Evolutionary conservation across 2,888 invertebrate species (phyloP).

Genomic region (Dexiosoma caninum): DNA sequence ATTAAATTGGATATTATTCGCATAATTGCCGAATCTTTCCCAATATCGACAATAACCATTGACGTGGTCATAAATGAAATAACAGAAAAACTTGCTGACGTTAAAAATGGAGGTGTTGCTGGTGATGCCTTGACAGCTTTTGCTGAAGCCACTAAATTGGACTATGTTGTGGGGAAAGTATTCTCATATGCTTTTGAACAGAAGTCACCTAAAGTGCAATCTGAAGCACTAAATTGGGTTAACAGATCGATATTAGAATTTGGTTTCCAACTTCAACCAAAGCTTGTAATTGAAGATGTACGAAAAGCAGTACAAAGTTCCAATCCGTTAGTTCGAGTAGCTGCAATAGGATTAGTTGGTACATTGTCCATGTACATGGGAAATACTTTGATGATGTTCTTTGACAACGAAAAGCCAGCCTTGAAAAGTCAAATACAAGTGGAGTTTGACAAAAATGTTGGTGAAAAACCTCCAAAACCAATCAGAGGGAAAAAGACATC

Average conservation of each 20-base stretch:
- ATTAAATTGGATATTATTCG: conserved; percentile 88
- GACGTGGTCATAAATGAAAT: conserved; percentile 88
- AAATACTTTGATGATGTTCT: conserved; percentile 84
- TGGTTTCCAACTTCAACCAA: conserved; percentile 88
- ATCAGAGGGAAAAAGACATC: conserved; percentile 80
- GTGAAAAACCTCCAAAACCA: conserved; percentile 87
- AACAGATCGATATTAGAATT: conserved; percentile 89
- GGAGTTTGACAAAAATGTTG: conserved; percentile 89
- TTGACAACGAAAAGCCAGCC: conserved; percentile 92
- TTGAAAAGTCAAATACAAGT: conserved; percentile 89
- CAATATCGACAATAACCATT: conserved; percentile 85
- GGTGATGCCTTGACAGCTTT: conserved; percentile 83
- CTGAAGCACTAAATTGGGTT: conserved; percentile 90
- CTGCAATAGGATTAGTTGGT: conserved; percentile 83
- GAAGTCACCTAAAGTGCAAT: conserved; percentile 94
- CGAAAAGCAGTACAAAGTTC: conserved; percentile 91
- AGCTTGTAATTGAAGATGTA: conserved; percentile 85
- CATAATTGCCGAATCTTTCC: conserved; percentile 86
- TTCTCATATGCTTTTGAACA: conserved; percentile 88
- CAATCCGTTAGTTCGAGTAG: conserved; percentile 89
- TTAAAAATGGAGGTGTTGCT: conserved; percentile 85
- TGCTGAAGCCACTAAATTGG: conserved; percentile 87
- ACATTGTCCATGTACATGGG: conserved; percentile 91
- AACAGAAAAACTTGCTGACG: conserved; percentile 90
- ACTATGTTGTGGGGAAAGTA: conserved; percentile 85